A percentile compares a stretch with the other conserved stretches of the same genome.
Conservation (phyloP, 92 coral and sea anemone species). For the Blastomussa wellsi region DNA sequence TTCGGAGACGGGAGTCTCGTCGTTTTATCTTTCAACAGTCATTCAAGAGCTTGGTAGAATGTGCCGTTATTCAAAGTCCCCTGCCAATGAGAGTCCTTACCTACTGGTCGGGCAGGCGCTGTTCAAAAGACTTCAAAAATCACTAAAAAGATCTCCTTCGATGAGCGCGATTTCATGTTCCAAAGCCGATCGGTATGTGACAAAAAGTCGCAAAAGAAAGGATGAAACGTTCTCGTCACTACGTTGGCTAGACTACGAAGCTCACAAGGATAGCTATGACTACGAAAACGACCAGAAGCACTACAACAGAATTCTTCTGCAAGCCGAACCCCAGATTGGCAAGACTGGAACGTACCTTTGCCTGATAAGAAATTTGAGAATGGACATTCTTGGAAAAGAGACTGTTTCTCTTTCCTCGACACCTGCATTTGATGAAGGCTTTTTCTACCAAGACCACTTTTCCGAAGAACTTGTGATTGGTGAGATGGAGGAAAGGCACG, state of each 20-base stretch:
- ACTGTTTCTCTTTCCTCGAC: background rate
- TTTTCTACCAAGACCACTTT: background rate
- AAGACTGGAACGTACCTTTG: constrained; percentile 51
- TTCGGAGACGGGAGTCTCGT: constrained; percentile 5
- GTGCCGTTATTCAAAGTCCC: constrained; percentile 42
- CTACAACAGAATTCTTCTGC: constrained; percentile 43
- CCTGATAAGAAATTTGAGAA: constrained; percentile 42
- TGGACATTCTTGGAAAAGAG: constrained; percentile 18
- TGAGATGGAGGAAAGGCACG: background rate
- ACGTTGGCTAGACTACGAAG: constrained; percentile 37
- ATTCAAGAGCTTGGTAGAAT: constrained; percentile 49
- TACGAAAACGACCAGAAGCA: constrained; percentile 14
- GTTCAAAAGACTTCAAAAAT: constrained; percentile 15
- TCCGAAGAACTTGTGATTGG: background rate
- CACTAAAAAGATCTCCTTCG: constrained; percentile 24
- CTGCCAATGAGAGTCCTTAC: constrained; percentile 29
- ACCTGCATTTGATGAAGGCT: constrained; percentile 3
- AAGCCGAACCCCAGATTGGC: constrained; percentile 60
- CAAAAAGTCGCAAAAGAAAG: background rate
- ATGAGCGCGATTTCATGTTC: constrained; percentile 26
- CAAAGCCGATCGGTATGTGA: constrained; percentile 37
- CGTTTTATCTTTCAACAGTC: constrained; percentile 26
- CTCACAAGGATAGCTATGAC: constrained; percentile 36
- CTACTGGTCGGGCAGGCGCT: constrained; percentile 39
- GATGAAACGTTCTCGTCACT: background rate